phyloP scores from a whole-genome alignment of 2,888 invertebrate species.

The Tenthredo mesomela region DNA sequence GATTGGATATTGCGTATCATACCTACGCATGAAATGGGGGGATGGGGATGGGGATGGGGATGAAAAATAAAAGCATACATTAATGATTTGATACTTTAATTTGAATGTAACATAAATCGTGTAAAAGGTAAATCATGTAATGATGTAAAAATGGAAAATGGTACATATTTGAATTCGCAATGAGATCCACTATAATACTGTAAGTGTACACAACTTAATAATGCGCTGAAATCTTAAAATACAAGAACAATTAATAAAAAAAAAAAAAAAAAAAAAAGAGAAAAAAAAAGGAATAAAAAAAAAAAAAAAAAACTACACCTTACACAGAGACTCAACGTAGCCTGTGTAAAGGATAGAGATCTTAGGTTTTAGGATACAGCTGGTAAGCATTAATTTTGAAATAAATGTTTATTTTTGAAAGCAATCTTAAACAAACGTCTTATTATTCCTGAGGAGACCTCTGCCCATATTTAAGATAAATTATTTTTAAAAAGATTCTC shows the following conservation, averaged over 20 bases:
- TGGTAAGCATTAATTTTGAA: conserved; percentile 77
- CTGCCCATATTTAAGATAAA: background rate
- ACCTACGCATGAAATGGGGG: too few species aligned
- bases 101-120: conserved; percentile 68
- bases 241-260: background rate
- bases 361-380: conserved; percentile 74
- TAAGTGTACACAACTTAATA: conserved; percentile 67
- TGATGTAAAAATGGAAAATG: conserved; percentile 63
- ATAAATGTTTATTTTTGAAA: conserved; percentile 77
- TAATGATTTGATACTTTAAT: conserved; percentile 60
- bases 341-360: conserved; percentile 71
- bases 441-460: background rate
- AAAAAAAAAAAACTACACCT: conserved; percentile 57
- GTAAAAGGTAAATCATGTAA: conserved; percentile 67
- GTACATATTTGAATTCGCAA: conserved; percentile 62
- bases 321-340: conserved; percentile 61
- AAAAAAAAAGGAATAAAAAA: background rate
- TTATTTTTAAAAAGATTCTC: too few species aligned
- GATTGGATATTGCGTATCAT: background rate
- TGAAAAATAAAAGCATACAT: background rate
- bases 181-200: conserved; percentile 67
- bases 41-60: too few species aligned
- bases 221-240: conserved; percentile 66
- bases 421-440: conserved; percentile 67
- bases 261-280: background rate